Base-by-base conservation (phyloP, 2,888 invertebrate genomes). In the Ormyrus nitidulus region DNA sequence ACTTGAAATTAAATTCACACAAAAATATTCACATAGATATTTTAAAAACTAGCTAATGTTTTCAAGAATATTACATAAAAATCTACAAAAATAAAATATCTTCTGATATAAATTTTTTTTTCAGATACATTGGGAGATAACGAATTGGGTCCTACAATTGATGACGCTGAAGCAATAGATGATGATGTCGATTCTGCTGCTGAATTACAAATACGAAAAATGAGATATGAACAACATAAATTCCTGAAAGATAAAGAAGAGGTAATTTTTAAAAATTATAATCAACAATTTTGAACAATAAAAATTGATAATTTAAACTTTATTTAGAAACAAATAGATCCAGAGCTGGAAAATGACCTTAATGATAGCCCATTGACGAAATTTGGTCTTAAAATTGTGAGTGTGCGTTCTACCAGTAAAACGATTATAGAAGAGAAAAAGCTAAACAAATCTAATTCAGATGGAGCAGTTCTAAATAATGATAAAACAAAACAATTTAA, bases 151-250 rank as follows among this genome's bases (percentile, higher is more conserved):
- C 81, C 81, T 11, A 77, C 75, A 73, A 51, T 72, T 8, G 91
- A 91, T 44, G 90, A 89, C 49, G 89, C 87, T 54, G 87, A 87
- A 6, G 87, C 85, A 4, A 85, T 84, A 64, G 91, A 92, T 84
- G 95, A 95, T 70, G 81, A 82, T 53, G 51, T 81, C 48, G 95
- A 95, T 77, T 93, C 93, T 66, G 94, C 95, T 84, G 93, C 93
- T 70, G 97, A 97, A 86, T 93, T 94, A 84, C 92, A 94, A 83
- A 96, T 96, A 95, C 93, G 96, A 71, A 95, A 94, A 87, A 93
- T 94, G 88, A 92, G 97, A 82, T 93, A 94, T 83, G 96, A 97
- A 88, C 92, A 97, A 49, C 96, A 97, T 90, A 93, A 95, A 86
- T 95, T 96, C 90, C 90, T 97, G 0, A 92, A 94, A 85, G 93